Percentiles rank a stretch among this genome's conserved stretches.
Evolutionary conservation across 1,140 invertebrate genomes (phyloP).

Genomic region (Ceratina calcarata): DNA sequence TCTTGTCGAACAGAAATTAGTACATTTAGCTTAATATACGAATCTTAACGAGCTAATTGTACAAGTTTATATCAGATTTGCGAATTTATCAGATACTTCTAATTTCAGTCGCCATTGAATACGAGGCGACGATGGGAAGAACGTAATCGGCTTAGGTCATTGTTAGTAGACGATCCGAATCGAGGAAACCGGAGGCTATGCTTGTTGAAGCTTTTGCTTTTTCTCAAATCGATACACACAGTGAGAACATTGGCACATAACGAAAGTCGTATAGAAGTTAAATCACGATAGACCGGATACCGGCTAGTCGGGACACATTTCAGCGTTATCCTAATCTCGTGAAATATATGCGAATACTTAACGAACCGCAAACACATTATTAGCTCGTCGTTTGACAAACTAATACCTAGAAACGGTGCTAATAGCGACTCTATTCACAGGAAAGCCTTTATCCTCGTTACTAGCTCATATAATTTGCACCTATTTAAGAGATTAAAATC

Average conservation of each 20-base stretch:
- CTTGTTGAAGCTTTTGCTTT: not conserved
- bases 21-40: no score
- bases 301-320: slow-evolving; percentile 54
- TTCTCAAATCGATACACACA: not conserved
- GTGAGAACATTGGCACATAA: not conserved
- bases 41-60: not conserved
- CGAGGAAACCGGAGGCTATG: slow-evolving; percentile 23
- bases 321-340: not conserved
- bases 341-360: no score
- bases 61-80: no score
- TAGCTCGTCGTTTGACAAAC: no score
- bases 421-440: no score
- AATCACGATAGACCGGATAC: slow-evolving; percentile 19
- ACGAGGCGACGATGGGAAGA: slow-evolving; percentile 19
- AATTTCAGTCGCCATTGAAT: slow-evolving; percentile 33
- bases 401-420: no score
- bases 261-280: slow-evolving; percentile 22
- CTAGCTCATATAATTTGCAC: no score
- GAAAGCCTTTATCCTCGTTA: not conserved
- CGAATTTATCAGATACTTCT: slow-evolving; percentile 21
- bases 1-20: no score
- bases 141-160: slow-evolving; percentile 57
- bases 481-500: no score
- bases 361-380: slow-evolving; percentile 11
- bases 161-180: slow-evolving; percentile 26